phyloP scores from a whole-genome alignment of 2,797 vertebrate species.

The Tarsius wallacei region DNA sequence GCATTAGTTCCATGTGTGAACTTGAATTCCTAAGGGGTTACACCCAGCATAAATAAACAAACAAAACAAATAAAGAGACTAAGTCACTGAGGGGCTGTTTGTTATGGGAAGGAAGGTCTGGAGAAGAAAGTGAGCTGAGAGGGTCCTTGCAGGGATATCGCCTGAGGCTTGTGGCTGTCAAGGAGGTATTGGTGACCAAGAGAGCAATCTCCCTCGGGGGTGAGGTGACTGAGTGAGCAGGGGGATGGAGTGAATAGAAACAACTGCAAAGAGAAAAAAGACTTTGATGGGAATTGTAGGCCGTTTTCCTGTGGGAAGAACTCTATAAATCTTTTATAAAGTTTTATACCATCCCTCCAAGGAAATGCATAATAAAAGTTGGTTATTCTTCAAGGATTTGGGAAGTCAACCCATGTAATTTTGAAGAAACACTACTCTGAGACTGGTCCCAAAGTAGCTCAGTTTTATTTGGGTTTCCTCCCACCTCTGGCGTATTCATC shows the following conservation, averaged over 20 bases:
- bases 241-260: neutral
- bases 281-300: neutral
- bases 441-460: neutral
- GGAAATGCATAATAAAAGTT: conserved; percentile 9
- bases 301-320: neutral
- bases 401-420: conserved; percentile 16
- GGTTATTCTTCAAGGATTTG: neutral
- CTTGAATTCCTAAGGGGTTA: neutral
- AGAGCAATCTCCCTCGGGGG: neutral
- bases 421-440: neutral
- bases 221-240: accelerated
- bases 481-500: neutral
- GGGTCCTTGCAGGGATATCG: neutral
- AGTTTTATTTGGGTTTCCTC: neutral
- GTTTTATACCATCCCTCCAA: neutral
- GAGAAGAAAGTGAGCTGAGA: neutral
- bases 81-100: neutral
- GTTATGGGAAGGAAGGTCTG: neutral
- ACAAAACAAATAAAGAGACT: neutral
- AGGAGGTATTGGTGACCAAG: neutral
- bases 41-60: neutral
- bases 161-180: neutral
- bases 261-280: neutral
- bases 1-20: neutral
- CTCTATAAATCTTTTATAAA: neutral